Base-by-base conservation (phyloP, 2,888 invertebrate genomes). In the Lobophora halterata region DNA sequence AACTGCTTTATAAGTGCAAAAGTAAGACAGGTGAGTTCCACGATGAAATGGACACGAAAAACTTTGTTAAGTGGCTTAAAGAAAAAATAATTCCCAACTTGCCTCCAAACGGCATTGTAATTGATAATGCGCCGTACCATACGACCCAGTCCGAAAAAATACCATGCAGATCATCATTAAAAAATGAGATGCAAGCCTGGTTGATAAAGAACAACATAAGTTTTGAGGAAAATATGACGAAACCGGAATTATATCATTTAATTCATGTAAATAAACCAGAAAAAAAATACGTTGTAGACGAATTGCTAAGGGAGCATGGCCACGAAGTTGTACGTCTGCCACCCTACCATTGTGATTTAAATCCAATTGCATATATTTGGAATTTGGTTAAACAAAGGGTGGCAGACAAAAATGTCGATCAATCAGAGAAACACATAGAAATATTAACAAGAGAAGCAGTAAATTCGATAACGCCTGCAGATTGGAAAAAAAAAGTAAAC, bases 381-480 rank as follows among this genome's bases (percentile, higher is more conserved):
- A 56, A 58, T 40, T 28, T 57, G 13, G 30, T 57, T 1, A 56
- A 59, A 11, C 56, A 53, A 43, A 51, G 53, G 39, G 55, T 60
- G 46, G 55, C 56, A 41, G 59, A 58, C 11, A 58, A 60, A 56
- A 59, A 61, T 21, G 11, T 60, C 5, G 11, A 16, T 9, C 58
- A 61, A 24, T 53, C 47, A 5, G 55, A 60, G 46, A 57, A 29
- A 26, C 8, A 49, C 13, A 59, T 61, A 20, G 55, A 61, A 55
- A 34, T 16, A 19, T 9, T 35, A 0, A 35, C 41, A 16, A 26
- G 4, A 23, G 30, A 41, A 4, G 25, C 40, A 6, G 27, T 41
- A 10, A 16, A 29, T 0, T 41, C 40, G 3, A 41, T 40, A 5
- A 34, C 40, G n/a, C n/a, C 10, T n/a, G 8, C 16, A 9, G 8